Evolutionary conservation across 2,113 vertebrate species (phyloP), one percentile per base, ranked within the genome.

Genomic region (Clupea harengus): DNA sequence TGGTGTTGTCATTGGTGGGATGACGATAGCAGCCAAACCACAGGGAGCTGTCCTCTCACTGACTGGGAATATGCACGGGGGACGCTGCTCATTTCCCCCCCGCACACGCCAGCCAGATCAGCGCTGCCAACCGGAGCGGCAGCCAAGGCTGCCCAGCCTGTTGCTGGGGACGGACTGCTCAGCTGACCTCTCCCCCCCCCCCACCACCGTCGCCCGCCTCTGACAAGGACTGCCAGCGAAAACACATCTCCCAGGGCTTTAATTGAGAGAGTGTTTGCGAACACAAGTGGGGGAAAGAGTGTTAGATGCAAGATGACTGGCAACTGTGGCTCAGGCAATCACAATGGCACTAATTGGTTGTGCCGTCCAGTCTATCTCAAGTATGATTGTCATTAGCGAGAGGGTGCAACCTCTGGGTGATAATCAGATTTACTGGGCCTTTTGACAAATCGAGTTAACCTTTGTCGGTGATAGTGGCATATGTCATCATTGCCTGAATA

Each of bases 361-460:
- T 82, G 75, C 57, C 83, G 72, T 67, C 83, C 84, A 54, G 75
- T 81, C 64, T 50, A 39, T 86, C 72, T 47, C 45, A 22, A 81
- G 83, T 87, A 25, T 84, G 80, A 85, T 88, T 82, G 60, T 75
- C 82, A 82, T 83, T 88, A 85, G 54, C 86, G n/a, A 81, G 44
- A 39, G 32, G 9, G 47, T 49, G 50, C 39, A 81, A 50, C 75
- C 75, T 84, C 50, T 9, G 28, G 45, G 57, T 44, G 52, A 57
- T 88, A 86, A 85, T 86, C 54, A 87, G 72, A 85, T 78, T 72
- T 54, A 54, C 82, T 49, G 84, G 22, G 9, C 84, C 84, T 84
- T 82, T 90, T 87, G 87, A 90, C 86, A 92, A 92, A 93, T 92
- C 67, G 89, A 28, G 84, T 84, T 91, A 92, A 93, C 88, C 90